Base-by-base conservation (phyloP, 2,797 vertebrate species). In the Peromyscus eremicus region DNA sequence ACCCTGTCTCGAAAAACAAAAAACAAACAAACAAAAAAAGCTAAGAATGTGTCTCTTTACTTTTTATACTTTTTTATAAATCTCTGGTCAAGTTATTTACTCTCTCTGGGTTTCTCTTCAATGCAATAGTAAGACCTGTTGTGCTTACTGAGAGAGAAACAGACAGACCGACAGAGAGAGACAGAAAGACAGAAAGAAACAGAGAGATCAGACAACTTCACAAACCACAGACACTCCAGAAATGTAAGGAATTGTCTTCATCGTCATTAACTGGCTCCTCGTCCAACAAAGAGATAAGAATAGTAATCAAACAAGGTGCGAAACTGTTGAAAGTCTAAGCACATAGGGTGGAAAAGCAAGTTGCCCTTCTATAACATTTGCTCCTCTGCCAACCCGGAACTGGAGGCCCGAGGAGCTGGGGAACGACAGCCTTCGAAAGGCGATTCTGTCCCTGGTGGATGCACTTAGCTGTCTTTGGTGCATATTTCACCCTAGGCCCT, bases 351-450 rank as follows among this genome's bases (percentile, higher is more conserved):
- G 49, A 21, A 8, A 29, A 4, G 66, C 32, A 92, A 37, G 9
- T 34, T 2, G 0, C 10, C 13, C 1, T 64, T 16, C 13, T 55
- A 7, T 23, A 7, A 1, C 34, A 10, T 64, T 71, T 37, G 32
- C 9, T 0, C 40, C 21, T 76, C 49, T 19, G 79, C 34, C 6
- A 46, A 4, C 29, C 34, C n/a, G 87, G 64, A 92, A 62, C 34
- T 13, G 4, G 3, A 55, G 91, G 66, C 40, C 55, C 5, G 7
- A 49, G 71, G 57, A 92, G 4, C n/a, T 32, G 16, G 46, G 60
- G 34, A 21, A 19, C 10, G n/a, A 55, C 70, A 70, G 34, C 1
- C 27, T 46, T 70, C 21, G 5, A 12, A 32, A 13, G 81, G 43
- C 43, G 17, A 21, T 43, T 68, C 68, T 70, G 17, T 55, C 80